Base-by-base conservation (phyloP, 2,888 invertebrate genomes). In the Drymonia ruficornis region DNA sequence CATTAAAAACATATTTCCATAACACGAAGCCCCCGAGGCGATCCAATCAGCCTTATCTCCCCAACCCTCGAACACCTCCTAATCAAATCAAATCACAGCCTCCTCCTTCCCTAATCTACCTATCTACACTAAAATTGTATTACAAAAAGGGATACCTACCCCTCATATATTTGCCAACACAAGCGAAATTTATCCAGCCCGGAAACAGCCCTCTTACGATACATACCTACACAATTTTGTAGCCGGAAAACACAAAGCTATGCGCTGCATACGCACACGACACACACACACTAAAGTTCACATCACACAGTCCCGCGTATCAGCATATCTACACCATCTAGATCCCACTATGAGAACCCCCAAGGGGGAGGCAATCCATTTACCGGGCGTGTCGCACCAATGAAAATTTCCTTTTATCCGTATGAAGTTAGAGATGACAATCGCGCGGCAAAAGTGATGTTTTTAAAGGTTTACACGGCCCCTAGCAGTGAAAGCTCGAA, bases 401-500 rank as follows among this genome's bases (percentile, higher is more conserved):
- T 83, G 83, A 81, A 91, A 87, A 86, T 84, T 83, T 83, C 76
- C 83, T 84, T 86, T 84, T 90, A 86, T 80, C 78, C 74, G 65
- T 79, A 83, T 84, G 81, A 80, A 79, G 74, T 81, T 89, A 91
- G 83, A 91, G 91, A 91, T 91, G 84, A 90, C 85, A 89, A 91
- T 91, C 90, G 91, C 79, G 78, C 80, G 83, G 89, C 90, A 83
- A 82, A 83, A 83, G 82, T 81, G 81, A 83, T 89, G 88, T 90
- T 91, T 91, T 92, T 90, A 91, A 90, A 92, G 91, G 91, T 91
- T 92, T 92, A 91, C 91, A 90, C 89, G 91, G 92, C 91, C 91
- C 92, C 91, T 89, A 89, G 90, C 91, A 91, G 91, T 91, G 91
- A 92, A 92, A 92, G 92, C 91, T 91, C 91, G 91, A 90, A 91